Evolutionary conservation across 2,888 invertebrate genomes (phyloP).

Genomic region (Torymus aiolomorphi): DNA sequence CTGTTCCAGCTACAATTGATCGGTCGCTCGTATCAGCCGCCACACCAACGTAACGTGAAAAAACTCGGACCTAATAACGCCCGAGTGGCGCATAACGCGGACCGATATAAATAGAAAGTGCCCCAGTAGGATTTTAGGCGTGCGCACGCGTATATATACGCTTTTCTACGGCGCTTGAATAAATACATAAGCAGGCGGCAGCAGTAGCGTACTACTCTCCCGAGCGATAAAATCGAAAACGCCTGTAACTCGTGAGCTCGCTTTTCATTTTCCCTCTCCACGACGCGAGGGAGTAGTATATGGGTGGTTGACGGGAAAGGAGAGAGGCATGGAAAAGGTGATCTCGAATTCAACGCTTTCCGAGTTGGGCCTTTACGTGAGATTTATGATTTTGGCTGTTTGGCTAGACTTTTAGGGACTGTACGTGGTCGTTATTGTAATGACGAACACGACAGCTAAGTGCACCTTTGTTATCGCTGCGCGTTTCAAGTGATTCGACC

Average conservation of each 20-base stretch:
- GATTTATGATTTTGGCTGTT: slow-evolving; percentile 35
- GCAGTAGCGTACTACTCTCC: not conserved
- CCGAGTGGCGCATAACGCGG: too few species aligned
- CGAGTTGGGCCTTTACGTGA: not conserved
- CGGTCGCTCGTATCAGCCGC: too few species aligned
- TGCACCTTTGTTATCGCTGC: not conserved
- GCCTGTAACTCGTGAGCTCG: slow-evolving; percentile 5
- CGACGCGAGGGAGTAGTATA: not conserved
- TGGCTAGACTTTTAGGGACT: slow-evolving; percentile 13
- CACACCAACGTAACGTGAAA: too few species aligned
- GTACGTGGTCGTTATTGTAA: not conserved
- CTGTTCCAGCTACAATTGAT: too few species aligned
- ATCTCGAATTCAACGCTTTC: slow-evolving; percentile 5
- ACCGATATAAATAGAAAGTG: slow-evolving; percentile 1
- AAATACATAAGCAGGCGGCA: slow-evolving; percentile 22
- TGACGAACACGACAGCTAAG: slow-evolving; percentile 7
- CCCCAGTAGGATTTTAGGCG: too few species aligned
- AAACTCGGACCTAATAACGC: too few species aligned
- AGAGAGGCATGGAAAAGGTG: not conserved
- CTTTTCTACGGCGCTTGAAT: slow-evolving; percentile 6
- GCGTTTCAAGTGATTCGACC: too few species aligned
- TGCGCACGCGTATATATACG: too few species aligned
- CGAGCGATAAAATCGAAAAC: slow-evolving; percentile 23
- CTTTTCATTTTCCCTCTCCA: not conserved
- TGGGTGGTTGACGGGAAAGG: too few species aligned